phyloP scores from a whole-genome alignment of 2,888 invertebrate species.

The Cataglyphis livida region DNA sequence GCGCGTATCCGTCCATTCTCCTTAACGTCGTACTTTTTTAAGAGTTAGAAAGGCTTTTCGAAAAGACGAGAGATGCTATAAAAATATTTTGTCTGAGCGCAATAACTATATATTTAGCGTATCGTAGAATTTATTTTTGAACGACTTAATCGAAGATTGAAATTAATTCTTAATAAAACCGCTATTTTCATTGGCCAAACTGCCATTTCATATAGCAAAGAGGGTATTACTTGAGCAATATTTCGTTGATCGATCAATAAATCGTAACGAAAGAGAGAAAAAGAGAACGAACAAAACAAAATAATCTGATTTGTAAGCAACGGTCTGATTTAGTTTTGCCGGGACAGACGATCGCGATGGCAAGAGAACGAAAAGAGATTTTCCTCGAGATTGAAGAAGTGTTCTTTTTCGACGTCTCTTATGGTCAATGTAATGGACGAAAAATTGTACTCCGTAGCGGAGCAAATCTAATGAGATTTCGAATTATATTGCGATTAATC shows the following conservation, averaged over 20 bases:
- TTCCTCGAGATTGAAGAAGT: conserved; percentile 51
- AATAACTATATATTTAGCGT: background rate
- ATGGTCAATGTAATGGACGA: conserved; percentile 77
- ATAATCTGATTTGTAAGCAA: conserved; percentile 1
- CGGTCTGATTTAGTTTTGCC: conserved; percentile 46
- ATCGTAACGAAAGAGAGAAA: background rate
- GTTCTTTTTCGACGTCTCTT: conserved; percentile 69
- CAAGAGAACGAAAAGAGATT: conserved; percentile 56
- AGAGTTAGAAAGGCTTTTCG: background rate
- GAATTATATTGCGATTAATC: conserved; percentile 82
- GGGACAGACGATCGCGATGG: conserved; percentile 37
- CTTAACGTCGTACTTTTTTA: conserved; percentile 1
- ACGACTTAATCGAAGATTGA: background rate
- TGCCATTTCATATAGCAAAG: background rate
- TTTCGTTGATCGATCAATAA: conserved; percentile 40
- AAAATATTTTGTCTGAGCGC: background rate
- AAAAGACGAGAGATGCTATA: background rate
- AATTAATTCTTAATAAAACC: background rate
- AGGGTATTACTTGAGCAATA: background rate
- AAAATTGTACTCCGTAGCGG: conserved; percentile 80
- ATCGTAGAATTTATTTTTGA: background rate
- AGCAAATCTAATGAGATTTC: conserved; percentile 84
- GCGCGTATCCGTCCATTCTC: conserved; percentile 11
- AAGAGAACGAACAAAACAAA: background rate
- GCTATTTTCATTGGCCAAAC: background rate